Base-by-base conservation (phyloP, 2,888 invertebrate genomes). In the Prionchulus punctatus region DNA sequence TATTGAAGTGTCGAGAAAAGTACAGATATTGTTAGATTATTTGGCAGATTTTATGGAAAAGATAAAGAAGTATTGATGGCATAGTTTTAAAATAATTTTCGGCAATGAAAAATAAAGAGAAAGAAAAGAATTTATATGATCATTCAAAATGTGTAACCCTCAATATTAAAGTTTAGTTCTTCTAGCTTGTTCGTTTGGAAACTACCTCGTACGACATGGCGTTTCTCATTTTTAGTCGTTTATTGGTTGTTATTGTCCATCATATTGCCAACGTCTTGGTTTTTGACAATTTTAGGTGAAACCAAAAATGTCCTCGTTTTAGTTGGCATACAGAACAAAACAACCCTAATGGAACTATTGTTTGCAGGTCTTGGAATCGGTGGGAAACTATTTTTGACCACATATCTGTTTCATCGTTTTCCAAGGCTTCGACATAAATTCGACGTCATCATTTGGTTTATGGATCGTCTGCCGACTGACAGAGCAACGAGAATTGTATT, bases 341-440 rank as follows among this genome's bases (percentile, higher is more conserved):
- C 36, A 18, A 7, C 18, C 18, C 21, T 1, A n/a, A 1, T 2
- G 21, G 3, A 21, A 54, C 30, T 61, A 57, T 61, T 49, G 56
- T 50, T 48, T 57, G 27, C 60, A 71, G 70, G 70, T 43, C 43
- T 71, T 12, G 65, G 65, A 31, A 43, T 74, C 25, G 75, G 76
- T 3, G 63, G 74, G 18, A 75, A 76, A 60, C 58, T 76, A 54
- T 77, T 77, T 62, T 61, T 77, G 31, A 67, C 75, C 31, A 72
- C 76, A 53, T 74, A 72, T 62, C 60, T 76, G 30, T 77, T 73
- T 64, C 64, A 69, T 58, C 67, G 70, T 30, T 77, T 73, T 61
- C 77, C 77, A 3, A 66, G 72, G 43, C 66, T 77, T 25, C 70
- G 72, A 48, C 66, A 66, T 57, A 71, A 72, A 55, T 73, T 67